Evolutionary conservation across 2,113 vertebrate species (phyloP).

Genomic region (Telmatochromis sp.): DNA sequence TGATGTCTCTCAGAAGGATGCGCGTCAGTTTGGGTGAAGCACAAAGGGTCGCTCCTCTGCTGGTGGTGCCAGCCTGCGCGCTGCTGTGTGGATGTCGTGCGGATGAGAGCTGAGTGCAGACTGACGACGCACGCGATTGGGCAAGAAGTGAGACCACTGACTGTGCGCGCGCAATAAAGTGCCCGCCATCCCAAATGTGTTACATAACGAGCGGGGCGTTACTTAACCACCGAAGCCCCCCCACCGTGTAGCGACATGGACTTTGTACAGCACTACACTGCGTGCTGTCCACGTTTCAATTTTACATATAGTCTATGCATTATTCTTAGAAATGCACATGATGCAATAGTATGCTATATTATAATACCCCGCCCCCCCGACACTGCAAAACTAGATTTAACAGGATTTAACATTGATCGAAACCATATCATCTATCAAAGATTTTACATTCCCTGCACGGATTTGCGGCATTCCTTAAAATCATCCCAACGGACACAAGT

Average conservation of each 20-base stretch:
- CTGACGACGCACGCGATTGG: conserved; percentile 37
- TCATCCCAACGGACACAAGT: not conserved
- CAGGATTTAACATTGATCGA: not conserved
- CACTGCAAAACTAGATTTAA: not conserved
- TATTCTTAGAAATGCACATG: not conserved
- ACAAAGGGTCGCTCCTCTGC: conserved; percentile 35
- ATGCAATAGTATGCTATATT: not conserved
- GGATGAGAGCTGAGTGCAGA: conserved; percentile 14
- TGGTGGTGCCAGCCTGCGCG: conserved; percentile 19
- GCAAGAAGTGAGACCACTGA: conserved; percentile 18
- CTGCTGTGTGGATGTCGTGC: not conserved
- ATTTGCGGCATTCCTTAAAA: not conserved
- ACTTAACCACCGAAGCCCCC: conserved; percentile 19
- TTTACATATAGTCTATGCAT: not conserved
- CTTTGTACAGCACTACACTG: not conserved
- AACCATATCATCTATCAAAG: not conserved
- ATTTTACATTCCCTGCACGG: not conserved
- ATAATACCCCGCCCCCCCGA: not conserved
- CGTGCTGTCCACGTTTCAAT: not conserved
- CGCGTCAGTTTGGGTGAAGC: conserved; percentile 10
- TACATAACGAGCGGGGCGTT: conserved; percentile 61
- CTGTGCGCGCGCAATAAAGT: conserved; percentile 23
- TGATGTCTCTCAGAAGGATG: not conserved
- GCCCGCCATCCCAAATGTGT: conserved; percentile 46
- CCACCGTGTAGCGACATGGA: not conserved